phyloP scores from a whole-genome alignment of 2,113 vertebrate genomes.

The Prunella himalayana region DNA sequence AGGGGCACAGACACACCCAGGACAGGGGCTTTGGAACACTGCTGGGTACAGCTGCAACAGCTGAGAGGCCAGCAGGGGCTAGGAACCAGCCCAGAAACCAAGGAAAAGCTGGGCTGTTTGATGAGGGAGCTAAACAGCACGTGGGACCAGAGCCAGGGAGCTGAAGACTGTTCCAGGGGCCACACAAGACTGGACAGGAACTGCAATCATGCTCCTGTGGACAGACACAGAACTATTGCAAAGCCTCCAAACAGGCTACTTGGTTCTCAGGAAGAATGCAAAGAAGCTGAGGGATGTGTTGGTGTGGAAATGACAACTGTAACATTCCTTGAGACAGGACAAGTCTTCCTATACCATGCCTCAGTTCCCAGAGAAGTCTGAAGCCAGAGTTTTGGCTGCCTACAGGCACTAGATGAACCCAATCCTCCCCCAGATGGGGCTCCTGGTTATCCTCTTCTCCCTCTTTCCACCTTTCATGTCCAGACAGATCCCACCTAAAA shows the following conservation, averaged over 20 bases:
- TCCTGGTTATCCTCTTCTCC: not conserved
- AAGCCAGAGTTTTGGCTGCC: not conserved
- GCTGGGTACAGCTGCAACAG: not conserved
- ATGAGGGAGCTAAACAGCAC: not conserved
- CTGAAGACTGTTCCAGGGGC: not conserved
- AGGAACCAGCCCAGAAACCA: not conserved
- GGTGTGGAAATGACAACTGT: not conserved
- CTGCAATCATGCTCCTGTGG: fast-evolving
- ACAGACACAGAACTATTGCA: not conserved
- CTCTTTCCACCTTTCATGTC: not conserved
- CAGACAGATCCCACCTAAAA: not conserved
- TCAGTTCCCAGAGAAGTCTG: not conserved
- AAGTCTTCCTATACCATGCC: not conserved
- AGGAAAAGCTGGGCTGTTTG: not conserved
- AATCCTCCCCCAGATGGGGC: not conserved
- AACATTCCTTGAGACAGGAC: not conserved
- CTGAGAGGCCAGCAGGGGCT: not conserved
- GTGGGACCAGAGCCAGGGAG: not conserved
- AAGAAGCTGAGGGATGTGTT: not conserved
- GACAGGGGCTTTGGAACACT: not conserved
- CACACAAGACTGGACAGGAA: not conserved
- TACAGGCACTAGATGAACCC: not conserved
- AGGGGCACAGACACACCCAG: not conserved
- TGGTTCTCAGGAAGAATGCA: not conserved
- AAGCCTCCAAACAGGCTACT: not conserved